Conservation (phyloP, 2,888 invertebrate genomes). For the Ophioninae sp. region DNA sequence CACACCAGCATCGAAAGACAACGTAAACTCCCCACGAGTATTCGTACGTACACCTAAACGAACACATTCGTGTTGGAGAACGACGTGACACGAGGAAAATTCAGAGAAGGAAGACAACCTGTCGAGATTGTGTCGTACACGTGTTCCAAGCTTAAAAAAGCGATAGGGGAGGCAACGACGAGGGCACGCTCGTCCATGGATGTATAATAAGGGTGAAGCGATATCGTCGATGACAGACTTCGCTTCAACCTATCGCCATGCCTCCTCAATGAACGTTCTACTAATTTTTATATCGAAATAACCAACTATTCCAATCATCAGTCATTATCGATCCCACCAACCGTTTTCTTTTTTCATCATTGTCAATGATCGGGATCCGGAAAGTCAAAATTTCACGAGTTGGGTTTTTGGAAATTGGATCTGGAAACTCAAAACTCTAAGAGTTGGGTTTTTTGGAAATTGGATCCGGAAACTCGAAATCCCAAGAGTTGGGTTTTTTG, state of each 20-base stretch:
- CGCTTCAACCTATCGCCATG: slow-evolving; percentile 16
- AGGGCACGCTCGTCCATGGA: slow-evolving; percentile 40
- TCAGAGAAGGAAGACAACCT: slow-evolving; percentile 34
- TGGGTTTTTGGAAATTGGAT: too few relatives aligned
- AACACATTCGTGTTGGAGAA: neutral
- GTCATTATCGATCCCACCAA: too few relatives aligned
- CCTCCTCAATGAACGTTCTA: slow-evolving; percentile 1
- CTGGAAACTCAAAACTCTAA: too few relatives aligned
- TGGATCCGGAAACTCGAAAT: too few relatives aligned
- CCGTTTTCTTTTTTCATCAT: too few relatives aligned
- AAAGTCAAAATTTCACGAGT: too few relatives aligned
- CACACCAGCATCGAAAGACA: neutral
- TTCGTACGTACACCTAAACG: neutral
- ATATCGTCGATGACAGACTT: neutral
- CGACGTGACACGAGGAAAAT: slow-evolving; percentile 33
- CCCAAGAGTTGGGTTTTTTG: too few relatives aligned
- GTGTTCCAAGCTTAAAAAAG: slow-evolving; percentile 40
- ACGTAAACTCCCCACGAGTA: neutral
- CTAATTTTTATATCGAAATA: neutral
- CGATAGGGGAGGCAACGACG: slow-evolving; percentile 30
- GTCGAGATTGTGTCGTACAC: slow-evolving; percentile 28
- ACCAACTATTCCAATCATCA: too few relatives aligned
- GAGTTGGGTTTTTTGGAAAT: too few relatives aligned
- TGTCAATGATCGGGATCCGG: too few relatives aligned
- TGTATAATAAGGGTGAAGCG: slow-evolving; percentile 19